Evolutionary conservation across 2,888 invertebrate genomes (phyloP).

Genomic region (Melipona beecheii): DNA sequence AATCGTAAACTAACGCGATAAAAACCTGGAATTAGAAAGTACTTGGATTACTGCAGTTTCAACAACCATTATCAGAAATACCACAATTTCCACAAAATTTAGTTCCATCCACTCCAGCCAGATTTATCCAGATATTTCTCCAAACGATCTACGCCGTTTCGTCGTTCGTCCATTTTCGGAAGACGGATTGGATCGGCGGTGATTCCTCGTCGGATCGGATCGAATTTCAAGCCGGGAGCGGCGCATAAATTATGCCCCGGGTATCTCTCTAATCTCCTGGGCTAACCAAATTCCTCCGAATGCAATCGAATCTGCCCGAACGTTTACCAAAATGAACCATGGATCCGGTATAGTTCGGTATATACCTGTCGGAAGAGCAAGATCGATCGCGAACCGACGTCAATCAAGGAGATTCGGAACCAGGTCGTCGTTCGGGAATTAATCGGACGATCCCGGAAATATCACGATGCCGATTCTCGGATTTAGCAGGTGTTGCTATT

Average conservation of each 20-base stretch:
- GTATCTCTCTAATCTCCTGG: slow-evolving; percentile 7
- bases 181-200: background rate
- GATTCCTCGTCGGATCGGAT: background rate
- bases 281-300: slow-evolving; percentile 10
- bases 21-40: too few relatives aligned
- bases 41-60: too few relatives aligned
- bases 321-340: slow-evolving; percentile 9
- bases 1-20: too few relatives aligned
- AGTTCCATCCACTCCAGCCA: background rate
- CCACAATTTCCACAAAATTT: background rate
- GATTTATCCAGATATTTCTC: background rate
- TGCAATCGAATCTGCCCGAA: background rate
- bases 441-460: slow-evolving; percentile 62
- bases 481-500: slow-evolving; percentile 13
- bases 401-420: slow-evolving; percentile 37
- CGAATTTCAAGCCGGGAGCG: background rate
- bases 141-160: background rate
- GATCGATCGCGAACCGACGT: slow-evolving; percentile 10
- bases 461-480: slow-evolving; percentile 49
- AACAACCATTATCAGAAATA: too few relatives aligned
- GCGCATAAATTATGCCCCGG: slow-evolving; percentile 4
- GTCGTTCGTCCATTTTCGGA: background rate
- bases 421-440: slow-evolving; percentile 40
- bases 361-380: background rate
- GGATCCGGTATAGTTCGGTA: background rate